A percentile compares a stretch with the other conserved stretches of the same genome.
Evolutionary conservation across 2,888 invertebrate species (phyloP).

Genomic region (Argyra leucocephala): DNA sequence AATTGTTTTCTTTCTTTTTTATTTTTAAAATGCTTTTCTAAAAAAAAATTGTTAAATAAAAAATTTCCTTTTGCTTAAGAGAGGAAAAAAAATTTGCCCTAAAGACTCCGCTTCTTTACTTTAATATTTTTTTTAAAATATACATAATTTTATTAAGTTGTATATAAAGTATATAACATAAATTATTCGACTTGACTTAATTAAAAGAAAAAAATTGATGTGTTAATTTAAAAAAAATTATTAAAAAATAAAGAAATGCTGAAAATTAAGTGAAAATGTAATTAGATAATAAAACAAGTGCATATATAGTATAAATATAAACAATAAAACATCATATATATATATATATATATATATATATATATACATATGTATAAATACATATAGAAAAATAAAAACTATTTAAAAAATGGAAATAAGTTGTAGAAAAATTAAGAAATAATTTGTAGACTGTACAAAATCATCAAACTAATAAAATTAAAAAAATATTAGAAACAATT

Average conservation of each 20-base stretch:
- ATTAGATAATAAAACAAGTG: slow-evolving; percentile 2
- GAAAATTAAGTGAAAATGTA: neutral
- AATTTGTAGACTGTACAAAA: slow-evolving; percentile 6
- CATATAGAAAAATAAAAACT: neutral
- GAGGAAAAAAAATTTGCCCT: neutral
- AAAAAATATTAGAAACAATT: no score
- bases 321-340: no score
- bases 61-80: no score
- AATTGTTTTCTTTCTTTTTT: neutral
- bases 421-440: neutral
- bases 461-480: neutral
- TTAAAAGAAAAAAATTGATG: neutral
- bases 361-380: no score
- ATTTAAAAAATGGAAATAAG: neutral
- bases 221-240: neutral
- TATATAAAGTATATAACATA: neutral
- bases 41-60: no score
- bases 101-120: neutral
- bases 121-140: neutral
- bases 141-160: no score
- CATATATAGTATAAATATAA: neutral
- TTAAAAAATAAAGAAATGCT: neutral
- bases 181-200: neutral
- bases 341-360: no score
- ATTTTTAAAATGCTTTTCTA: no score